Evolutionary conservation across 2,797 vertebrate species (phyloP).

Genomic region (Astyanax mexicanus): DNA sequence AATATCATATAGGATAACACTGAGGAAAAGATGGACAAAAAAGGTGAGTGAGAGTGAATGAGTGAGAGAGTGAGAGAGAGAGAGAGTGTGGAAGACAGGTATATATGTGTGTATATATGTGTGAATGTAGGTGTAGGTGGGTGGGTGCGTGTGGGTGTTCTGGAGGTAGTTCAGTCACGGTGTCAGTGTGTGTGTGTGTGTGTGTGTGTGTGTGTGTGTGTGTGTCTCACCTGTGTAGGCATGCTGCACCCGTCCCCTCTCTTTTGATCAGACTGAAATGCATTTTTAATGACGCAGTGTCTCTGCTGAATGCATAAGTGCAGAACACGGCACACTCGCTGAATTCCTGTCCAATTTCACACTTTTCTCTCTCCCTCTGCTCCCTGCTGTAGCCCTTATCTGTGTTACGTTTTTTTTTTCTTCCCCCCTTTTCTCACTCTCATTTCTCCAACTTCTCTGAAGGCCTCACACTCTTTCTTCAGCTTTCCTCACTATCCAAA

Average conservation of each 20-base stretch:
- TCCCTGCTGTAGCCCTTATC: constrained; percentile 34
- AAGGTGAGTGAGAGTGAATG: neutral
- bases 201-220: neutral
- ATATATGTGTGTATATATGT: constrained; percentile 6
- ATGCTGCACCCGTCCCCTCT: constrained; percentile 69
- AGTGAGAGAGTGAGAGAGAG: neutral
- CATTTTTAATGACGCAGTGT: constrained; percentile 78
- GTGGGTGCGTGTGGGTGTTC: neutral
- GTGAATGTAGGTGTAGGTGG: too few species aligned
- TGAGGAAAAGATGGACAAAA: neutral
- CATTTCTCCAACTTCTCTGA: constrained; percentile 23
- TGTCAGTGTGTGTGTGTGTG: neutral
- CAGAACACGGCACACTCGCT: constrained; percentile 61
- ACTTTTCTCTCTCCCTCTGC: constrained; percentile 60
- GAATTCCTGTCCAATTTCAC: constrained; percentile 70
- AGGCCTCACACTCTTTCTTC: constrained; percentile 20
- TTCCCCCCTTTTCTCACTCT: constrained; percentile 6
- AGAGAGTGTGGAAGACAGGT: neutral
- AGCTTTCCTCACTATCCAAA: constrained; percentile 23
- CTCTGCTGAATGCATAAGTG: constrained; percentile 65
- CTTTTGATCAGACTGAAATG: constrained; percentile 67
- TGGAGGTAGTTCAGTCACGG: neutral
- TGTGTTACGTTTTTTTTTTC: constrained; percentile 58
- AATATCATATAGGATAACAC: neutral
- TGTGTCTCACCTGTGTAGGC: constrained; percentile 69